phyloP scores from a whole-genome alignment of 2,113 vertebrate species.

The Gymnobelideus leadbeateri region DNA sequence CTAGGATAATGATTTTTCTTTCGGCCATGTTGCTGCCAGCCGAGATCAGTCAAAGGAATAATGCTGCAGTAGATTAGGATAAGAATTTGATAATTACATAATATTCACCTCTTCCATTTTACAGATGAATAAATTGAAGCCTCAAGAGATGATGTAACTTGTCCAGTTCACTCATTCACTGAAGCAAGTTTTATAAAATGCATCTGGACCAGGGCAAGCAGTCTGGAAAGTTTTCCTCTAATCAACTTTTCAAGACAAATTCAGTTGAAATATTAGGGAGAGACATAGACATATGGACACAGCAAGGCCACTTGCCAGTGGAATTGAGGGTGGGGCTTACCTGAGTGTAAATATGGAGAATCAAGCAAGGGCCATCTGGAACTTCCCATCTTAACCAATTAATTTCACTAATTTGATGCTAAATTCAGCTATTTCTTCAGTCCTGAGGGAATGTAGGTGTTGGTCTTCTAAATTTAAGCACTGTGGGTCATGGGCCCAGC shows the following conservation, averaged over 20 bases:
- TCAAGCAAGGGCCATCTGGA: conserved; percentile 1
- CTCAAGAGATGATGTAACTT: neutral
- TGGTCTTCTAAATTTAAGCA: neutral
- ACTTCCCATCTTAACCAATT: neutral
- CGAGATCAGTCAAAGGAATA: neutral
- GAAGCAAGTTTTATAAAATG: neutral
- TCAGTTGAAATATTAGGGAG: neutral
- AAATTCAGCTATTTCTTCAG: neutral
- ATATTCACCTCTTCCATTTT: neutral
- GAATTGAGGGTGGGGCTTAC: neutral
- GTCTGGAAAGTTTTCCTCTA: neutral
- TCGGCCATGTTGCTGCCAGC: neutral
- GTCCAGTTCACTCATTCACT: neutral
- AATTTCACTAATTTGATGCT: neutral
- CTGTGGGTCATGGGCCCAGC: neutral
- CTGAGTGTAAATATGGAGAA: neutral
- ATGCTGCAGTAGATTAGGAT: neutral
- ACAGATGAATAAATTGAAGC: neutral
- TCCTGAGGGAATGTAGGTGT: neutral
- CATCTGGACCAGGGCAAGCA: neutral
- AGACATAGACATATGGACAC: neutral
- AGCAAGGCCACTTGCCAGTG: neutral
- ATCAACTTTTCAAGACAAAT: neutral
- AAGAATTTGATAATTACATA: neutral
- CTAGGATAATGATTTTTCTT: neutral